phyloP scores from a whole-genome alignment of 2,113 vertebrate genomes.

The Centropus unirufus region DNA sequence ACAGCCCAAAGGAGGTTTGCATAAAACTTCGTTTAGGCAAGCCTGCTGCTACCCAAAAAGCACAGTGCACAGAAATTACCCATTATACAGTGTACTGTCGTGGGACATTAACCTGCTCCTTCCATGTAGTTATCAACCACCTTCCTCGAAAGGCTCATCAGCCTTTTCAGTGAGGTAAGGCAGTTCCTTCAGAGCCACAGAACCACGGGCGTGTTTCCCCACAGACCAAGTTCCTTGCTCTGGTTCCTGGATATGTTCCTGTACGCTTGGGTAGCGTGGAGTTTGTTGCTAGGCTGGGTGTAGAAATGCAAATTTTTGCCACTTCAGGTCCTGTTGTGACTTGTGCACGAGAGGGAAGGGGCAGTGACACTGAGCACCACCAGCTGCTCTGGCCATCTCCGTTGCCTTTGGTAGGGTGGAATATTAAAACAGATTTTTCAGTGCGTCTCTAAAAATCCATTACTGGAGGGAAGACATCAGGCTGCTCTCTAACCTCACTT shows the following conservation, averaged over 20 bases:
- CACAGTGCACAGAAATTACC: conserved; percentile 31
- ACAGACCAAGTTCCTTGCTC: background rate
- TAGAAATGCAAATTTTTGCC: background rate
- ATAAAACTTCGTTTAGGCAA: conserved; percentile 28
- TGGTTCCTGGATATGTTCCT: background rate
- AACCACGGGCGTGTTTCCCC: background rate
- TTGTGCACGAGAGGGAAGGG: background rate
- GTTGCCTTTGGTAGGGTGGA: background rate
- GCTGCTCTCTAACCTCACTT: background rate
- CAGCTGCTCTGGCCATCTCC: background rate
- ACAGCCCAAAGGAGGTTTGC: conserved; percentile 7
- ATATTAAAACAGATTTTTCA: background rate
- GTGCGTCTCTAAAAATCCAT: background rate
- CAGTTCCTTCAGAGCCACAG: background rate
- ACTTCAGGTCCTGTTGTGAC: accelerated
- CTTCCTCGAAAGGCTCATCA: conserved; percentile 14
- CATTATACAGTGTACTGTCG: conserved; percentile 23
- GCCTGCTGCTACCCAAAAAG: background rate
- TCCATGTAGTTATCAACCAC: background rate
- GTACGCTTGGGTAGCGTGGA: accelerated
- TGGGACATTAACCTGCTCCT: conserved; percentile 56
- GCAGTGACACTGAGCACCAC: background rate
- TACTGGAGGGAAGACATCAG: background rate
- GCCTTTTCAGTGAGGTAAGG: background rate
- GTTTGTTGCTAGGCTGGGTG: background rate